Evolutionary conservation across 64 coral and sea anemone species (phyloP), one percentile per base, ranked within the genome.

Genomic region (Pocillopora damicornis): DNA sequence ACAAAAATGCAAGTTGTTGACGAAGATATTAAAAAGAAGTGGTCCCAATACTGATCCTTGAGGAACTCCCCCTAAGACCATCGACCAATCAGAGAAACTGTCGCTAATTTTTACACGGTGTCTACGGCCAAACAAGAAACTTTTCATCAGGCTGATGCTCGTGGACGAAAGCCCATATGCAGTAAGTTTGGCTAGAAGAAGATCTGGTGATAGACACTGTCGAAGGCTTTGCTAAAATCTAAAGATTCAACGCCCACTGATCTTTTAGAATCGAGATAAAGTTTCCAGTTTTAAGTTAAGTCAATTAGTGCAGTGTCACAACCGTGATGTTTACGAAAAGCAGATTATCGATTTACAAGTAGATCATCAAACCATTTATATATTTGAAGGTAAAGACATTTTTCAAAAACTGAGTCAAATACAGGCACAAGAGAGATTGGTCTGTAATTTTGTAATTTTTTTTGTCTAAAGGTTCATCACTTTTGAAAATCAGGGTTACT

Each of bases 1-100:
- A 80, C 76, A 68, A 17, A 64, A 85, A 71, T 23, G 51, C 26
- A 69, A 20, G 58, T 77, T 37, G 58, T 77, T 77, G 30, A 77
- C 75, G 58, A 57, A 77, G 38, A 76, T 76, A 76, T 37, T 76
- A 13, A 76, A 77, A 17, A 18, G 17, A 56, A 77, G 76, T 10
- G 76, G 35, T 22, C 1, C 37, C 26, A 51, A 51, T 51, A 51
- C 42, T 51, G 42, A 51, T 51, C 74, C 35, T n/a, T 63, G 80
- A 64, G 80, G 60, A 5, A 83, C 80, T 62, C 80, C 80, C 64
- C 56, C 63, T n/a, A 11, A 62, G 36, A 83, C 13, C n/a, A 13
- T 15, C 17, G 17, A 62, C 80, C 60, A 83, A 22, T 66, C 59
- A 66, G 80, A 66, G 37, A 65, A 83, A 61, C 59, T 66, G 80